A percentile compares a stretch with the other conserved stretches of the same genome.
These are phyloP conservation scores for Drosophila bunnanda DNA, from an alignment of 2,888 invertebrate species.

Conservation along the genomic window DNA sequence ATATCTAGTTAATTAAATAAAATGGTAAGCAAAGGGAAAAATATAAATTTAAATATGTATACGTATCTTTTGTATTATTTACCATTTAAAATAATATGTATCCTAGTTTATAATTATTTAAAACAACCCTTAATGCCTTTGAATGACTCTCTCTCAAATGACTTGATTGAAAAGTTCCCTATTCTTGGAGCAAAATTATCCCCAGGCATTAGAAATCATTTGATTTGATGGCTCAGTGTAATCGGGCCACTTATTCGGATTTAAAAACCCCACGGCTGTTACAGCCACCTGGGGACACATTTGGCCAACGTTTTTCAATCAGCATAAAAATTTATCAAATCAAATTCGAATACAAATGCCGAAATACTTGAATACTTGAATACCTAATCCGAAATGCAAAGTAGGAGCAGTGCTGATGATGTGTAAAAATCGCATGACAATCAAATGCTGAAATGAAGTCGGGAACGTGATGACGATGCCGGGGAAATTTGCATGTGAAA, in stretches of 20 bases:
- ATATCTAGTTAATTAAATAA: background rate
- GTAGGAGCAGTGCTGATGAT: conserved; percentile 42
- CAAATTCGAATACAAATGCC: conserved; percentile 73
- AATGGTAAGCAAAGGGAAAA: no score
- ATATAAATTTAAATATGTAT: no score
- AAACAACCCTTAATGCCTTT: background rate
- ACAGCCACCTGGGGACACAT: conserved; percentile 70
- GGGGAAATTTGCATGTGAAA: conserved; percentile 74
- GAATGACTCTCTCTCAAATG: no score
- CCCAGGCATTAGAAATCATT: background rate
- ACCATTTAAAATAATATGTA: no score
- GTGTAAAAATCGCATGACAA: conserved; percentile 76
- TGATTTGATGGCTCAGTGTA: conserved; percentile 1
- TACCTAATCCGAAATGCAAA: conserved; percentile 61
- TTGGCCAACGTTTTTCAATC: conserved; percentile 76
- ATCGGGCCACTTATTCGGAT: conserved; percentile 18
- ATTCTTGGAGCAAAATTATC: background rate
- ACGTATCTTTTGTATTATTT: no score
- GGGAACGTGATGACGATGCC: conserved; percentile 66
- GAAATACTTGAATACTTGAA: conserved; percentile 5
- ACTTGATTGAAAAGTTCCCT: no score
- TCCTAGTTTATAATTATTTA: background rate
- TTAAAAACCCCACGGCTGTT: conserved; percentile 50
- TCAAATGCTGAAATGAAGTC: conserved; percentile 70
- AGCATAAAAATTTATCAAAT: conserved; percentile 80